These are phyloP conservation scores for Oryzias sinensis DNA, from an alignment of 2,797 vertebrate genomes.

Conservation along the genomic window DNA sequence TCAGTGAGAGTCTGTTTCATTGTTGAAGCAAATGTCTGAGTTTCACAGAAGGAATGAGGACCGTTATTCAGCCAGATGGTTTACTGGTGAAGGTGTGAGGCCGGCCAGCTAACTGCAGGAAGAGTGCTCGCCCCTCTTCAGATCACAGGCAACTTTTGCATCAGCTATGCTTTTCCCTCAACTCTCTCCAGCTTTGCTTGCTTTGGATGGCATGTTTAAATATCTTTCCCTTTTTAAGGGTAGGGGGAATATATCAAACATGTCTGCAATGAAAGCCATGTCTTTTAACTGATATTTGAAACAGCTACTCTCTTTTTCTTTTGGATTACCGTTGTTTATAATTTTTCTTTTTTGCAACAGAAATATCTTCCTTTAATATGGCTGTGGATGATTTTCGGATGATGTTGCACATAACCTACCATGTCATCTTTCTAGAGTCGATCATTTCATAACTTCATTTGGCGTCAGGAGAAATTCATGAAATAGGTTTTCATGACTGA, in stretches of 20 bases:
- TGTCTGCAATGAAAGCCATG: conserved; percentile 87
- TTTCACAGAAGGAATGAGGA: conserved; percentile 94
- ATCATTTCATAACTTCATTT: too few species aligned
- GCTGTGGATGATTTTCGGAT: conserved; percentile 20
- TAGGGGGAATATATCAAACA: conserved; percentile 96
- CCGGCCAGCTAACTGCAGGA: conserved; percentile 88
- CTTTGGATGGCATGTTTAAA: conserved; percentile 97
- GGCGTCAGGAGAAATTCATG: too few species aligned
- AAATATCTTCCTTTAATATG: conserved; percentile 55
- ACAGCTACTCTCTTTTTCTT: conserved; percentile 86
- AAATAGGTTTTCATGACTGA: too few species aligned
- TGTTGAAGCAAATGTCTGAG: conserved; percentile 90
- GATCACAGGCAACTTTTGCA: conserved; percentile 88
- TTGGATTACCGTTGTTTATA: conserved; percentile 65
- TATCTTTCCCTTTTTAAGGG: conserved; percentile 91
- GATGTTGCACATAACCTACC: background rate
- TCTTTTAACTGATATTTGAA: conserved; percentile 88
- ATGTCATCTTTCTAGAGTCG: too few species aligned
- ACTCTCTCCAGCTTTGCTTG: conserved; percentile 91
- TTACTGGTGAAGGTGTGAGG: conserved; percentile 94
- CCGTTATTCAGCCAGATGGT: conserved; percentile 97
- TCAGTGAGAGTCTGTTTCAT: conserved; percentile 85
- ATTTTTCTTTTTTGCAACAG: conserved; percentile 47
- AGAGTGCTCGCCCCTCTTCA: conserved; percentile 90
- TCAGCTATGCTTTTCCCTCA: conserved; percentile 81